Percentiles rank a stretch among this genome's conserved stretches.
Evolutionary conservation across 2,797 vertebrate genomes (phyloP).

Genomic region (Rhincodon typus): DNA sequence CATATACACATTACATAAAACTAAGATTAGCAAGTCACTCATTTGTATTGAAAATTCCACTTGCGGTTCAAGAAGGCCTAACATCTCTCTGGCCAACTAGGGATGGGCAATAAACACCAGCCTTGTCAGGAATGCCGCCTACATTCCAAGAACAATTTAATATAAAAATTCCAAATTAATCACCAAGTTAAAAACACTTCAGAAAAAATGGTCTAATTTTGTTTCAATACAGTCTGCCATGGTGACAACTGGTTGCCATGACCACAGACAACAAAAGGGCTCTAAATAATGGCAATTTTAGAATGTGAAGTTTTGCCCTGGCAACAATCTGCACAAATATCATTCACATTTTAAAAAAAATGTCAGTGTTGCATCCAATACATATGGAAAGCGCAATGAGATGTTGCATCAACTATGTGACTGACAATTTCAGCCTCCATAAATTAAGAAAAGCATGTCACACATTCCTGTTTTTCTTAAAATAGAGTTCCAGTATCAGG

Average conservation of each 20-base stretch:
- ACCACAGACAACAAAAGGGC: neutral
- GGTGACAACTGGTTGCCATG: neutral
- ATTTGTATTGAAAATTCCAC: neutral
- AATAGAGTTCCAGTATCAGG: neutral
- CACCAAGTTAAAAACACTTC: neutral
- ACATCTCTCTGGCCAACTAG: neutral
- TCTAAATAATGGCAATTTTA: neutral
- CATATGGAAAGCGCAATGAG: neutral
- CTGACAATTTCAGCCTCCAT: neutral
- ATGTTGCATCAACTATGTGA: neutral
- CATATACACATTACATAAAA: neutral
- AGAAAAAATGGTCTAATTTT: constrained; percentile 2
- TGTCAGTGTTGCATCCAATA: neutral
- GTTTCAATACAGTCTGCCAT: neutral
- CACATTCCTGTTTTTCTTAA: neutral
- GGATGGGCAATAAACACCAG: neutral
- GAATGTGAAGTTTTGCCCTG: neutral
- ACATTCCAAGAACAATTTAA: neutral
- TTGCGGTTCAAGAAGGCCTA: neutral
- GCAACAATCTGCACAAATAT: neutral
- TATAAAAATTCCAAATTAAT: neutral
- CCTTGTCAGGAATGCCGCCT: neutral
- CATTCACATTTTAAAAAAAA: neutral
- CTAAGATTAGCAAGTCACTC: neutral
- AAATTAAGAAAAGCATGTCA: neutral